These are phyloP conservation scores for Ceyx cyanopectus DNA, from an alignment of 2,113 vertebrate species.

Conservation along the genomic window DNA sequence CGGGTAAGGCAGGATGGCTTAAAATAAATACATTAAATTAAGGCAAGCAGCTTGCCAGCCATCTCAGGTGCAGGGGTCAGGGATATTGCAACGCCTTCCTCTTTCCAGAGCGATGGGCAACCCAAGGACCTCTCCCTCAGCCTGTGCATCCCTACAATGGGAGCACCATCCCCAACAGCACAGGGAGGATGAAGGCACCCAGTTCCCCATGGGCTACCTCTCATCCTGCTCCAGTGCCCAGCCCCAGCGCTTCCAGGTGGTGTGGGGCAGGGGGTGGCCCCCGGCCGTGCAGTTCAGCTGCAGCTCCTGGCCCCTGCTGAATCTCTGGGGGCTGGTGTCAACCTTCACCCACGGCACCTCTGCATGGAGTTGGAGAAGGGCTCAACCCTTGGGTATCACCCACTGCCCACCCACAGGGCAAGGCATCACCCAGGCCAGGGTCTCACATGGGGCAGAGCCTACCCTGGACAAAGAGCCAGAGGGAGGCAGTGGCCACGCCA, in stretches of 20 bases:
- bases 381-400: neutral
- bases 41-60: neutral
- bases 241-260: conserved; percentile 85
- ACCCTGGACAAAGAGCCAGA: conserved; percentile 90
- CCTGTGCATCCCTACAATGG: fast-evolving
- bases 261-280: conserved; percentile 81
- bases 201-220: conserved; percentile 25
- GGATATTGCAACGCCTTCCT: neutral
- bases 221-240: conserved; percentile 64
- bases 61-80: fast-evolving
- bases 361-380: conserved; percentile 23
- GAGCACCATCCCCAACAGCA: fast-evolving
- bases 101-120: neutral
- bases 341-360: conserved; percentile 85
- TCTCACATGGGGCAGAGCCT: neutral
- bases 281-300: conserved; percentile 83
- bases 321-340: conserved; percentile 73
- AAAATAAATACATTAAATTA: neutral
- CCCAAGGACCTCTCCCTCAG: neutral
- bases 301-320: conserved; percentile 84
- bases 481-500: conserved; percentile 71
- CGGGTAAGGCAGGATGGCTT: neutral
- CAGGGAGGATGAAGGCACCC: neutral
- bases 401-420: fast-evolving
- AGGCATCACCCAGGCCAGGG: fast-evolving